Conservation (phyloP, 2,113 vertebrate genomes). For the Pelusios castaneus region DNA sequence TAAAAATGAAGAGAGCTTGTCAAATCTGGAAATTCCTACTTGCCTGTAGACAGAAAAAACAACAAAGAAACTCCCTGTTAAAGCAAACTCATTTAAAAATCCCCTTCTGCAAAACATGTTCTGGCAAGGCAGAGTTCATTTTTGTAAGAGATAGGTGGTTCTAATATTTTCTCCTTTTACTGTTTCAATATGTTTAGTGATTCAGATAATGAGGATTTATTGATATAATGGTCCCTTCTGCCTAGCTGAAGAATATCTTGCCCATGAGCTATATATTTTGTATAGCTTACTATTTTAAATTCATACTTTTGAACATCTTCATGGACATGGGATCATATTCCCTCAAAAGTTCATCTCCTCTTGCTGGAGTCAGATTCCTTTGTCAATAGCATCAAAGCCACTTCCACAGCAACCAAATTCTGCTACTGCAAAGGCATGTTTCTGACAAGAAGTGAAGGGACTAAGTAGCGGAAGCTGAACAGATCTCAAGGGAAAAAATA, state of each 20-base stretch:
- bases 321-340: conserved; percentile 7
- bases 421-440: conserved; percentile 33
- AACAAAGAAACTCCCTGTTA: conserved; percentile 37
- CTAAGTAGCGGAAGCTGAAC: conserved; percentile 36
- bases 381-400: conserved; percentile 30
- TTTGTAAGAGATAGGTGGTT: conserved; percentile 25
- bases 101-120: conserved; percentile 8
- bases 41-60: background rate
- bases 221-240: conserved; percentile 45
- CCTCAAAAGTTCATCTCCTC: conserved; percentile 43
- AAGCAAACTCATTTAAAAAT: conserved; percentile 35
- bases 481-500: conserved; percentile 48
- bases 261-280: conserved; percentile 52
- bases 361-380: conserved; percentile 33
- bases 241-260: conserved; percentile 59
- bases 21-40: conserved; percentile 63
- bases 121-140: conserved; percentile 20
- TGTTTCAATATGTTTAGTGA: conserved; percentile 56
- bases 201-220: conserved; percentile 68
- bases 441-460: conserved; percentile 51
- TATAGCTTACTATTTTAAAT: conserved; percentile 56
- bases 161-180: conserved; percentile 66
- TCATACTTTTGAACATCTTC: conserved; percentile 42
- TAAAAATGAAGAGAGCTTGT: conserved; percentile 9
- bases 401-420: conserved; percentile 38